Base-by-base conservation (phyloP, 2,113 vertebrate genomes). In the Aleadryas rufinucha region DNA sequence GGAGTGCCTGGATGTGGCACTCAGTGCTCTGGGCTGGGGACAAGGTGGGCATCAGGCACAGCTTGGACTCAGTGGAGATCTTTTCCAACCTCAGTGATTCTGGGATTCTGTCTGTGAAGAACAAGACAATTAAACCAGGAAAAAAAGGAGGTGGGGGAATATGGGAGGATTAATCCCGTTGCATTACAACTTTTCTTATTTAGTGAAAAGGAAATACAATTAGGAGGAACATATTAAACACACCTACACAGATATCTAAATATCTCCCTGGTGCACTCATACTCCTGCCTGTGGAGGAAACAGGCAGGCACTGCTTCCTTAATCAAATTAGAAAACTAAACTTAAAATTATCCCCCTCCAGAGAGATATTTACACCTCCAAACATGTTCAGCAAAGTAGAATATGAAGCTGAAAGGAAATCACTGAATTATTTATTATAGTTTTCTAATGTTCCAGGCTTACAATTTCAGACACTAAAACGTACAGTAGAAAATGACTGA, bases 281-380 rank as follows among this genome's bases (percentile, higher is more conserved):
- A 72, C 13, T 39, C 90, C 79, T 90, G 57, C 59, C 94, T 94
- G 84, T 9, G 59, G 76, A 82, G 69, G 57, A 85, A 94, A 90
- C 42, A 50, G 49, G 75, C 76, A 95, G 89, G 68, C 52, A 4
- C 71, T 11, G 6, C 94, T 97, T 98, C 97, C 95, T 97, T 96
- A 95, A 96, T 98, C 96, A 95, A 97, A 98, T 97, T 96, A 97
- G 95, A 96, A 97, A 98, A 95, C 96, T 23, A 35, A 98, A 97
- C 81, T 90, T 94, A 96, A 97, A 69, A 80, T 53, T 96, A 96
- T 96, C 92, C 57, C 93, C 90, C 98, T 95, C 97, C 61, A 87
- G 98, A 97, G 97, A 84, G 82, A 96, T 88, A 96, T 96, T 97
- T 97, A 91, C 91, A 96, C 87, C 96, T 97, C 97, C 76, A 87